These are phyloP conservation scores for Rotaria socialis DNA, from an alignment of 2,888 invertebrate genomes.

Conservation along the genomic window DNA sequence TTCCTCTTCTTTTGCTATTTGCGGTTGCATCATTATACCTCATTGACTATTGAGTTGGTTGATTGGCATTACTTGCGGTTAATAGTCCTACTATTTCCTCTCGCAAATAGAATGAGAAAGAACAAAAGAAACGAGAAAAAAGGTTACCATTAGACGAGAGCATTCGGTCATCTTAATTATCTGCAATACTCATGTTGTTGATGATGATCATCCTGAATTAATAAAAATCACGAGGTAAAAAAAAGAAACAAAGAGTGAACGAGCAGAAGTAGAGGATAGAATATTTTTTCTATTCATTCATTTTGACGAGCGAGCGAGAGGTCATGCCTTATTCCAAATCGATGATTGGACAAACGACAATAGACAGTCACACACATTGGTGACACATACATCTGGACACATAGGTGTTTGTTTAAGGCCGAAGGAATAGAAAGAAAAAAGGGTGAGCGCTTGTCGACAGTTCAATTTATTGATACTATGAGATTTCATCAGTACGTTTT, in stretches of 20 bases:
- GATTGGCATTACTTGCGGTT: background rate
- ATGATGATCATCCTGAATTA: background rate
- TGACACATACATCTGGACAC: background rate
- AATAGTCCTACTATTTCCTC: background rate
- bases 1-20: background rate
- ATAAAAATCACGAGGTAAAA: slow-evolving; percentile 19
- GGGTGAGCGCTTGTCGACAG: background rate
- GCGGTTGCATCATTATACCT: slow-evolving; percentile 5
- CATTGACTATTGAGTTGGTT: slow-evolving; percentile 16
- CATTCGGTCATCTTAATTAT: slow-evolving; percentile 29
- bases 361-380: background rate
- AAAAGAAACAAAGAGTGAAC: background rate
- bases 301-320: slow-evolving; percentile 7
- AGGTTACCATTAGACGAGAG: background rate
- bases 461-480: slow-evolving; percentile 5
- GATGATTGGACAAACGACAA: slow-evolving; percentile 7
- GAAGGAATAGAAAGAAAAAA: background rate
- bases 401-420: slow-evolving; percentile 3
- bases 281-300: background rate
- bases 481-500: background rate
- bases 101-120: background rate
- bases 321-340: background rate
- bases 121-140: background rate
- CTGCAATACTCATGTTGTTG: background rate
- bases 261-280: no score